Evolutionary conservation across 1,140 invertebrate species (phyloP), one percentile per base, ranked within the genome.

Genomic region (Dinoponera quadriceps): DNA sequence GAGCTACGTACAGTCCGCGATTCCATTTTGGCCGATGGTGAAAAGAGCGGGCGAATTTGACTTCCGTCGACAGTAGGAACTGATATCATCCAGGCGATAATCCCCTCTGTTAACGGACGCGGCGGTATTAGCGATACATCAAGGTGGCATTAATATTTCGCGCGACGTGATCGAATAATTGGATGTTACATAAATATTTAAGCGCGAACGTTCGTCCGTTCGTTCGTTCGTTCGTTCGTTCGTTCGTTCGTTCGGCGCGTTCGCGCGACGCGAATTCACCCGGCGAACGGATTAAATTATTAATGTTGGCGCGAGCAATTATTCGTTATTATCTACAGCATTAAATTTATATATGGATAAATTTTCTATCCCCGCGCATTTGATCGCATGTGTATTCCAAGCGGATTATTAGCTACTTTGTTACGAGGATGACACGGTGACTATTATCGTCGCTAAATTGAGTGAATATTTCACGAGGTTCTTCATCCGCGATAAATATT

Each of bases 341-440:
- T 77, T 51, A 65, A 77, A 77, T 77, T 77, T 77, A 65, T 54
- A 77, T 54, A 44, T 77, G 65, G 59, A 65, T 51, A 54, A 51
- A 38, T 65, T 65, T 29, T 44, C 72, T 33, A 49, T 14, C 49
- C n/a, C n/a, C 14, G 9, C 22, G 38, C 44, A 5, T 29, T 68
- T 68, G 51, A 68, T 68, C 29, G 33, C 48, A 25, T 27, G 20
- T 44, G 38, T n/a, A 54, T 38, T 78, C 54, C 44, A 9, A 68
- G 22, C n/a, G 48, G 5, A 55, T 78, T 49, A 62, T 20, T 73
- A 73, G 38, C 38, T 62, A 18, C 16, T 68, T 20, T 62, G 13
- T 27, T 60, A 27, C 11, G 18, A 38, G 20, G 20, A 48, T 62
- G 44, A 14, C 16, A 44, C 14, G 38, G 1, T 38, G 4, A 72